phyloP scores from a whole-genome alignment of 1,140 invertebrate genomes.

The Listronotus oregonensis region DNA sequence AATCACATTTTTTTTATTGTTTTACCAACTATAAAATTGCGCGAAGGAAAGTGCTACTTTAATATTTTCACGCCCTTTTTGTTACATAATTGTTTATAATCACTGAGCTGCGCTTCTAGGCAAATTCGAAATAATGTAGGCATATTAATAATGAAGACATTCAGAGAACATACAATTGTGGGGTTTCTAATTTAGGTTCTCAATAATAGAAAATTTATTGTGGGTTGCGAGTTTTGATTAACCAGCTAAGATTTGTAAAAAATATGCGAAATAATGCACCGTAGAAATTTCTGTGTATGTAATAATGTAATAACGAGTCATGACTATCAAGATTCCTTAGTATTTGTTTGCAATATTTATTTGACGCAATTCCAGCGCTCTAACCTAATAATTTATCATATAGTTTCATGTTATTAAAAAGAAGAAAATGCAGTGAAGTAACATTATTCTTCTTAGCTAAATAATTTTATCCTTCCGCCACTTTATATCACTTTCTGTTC shows the following conservation, averaged over 20 bases:
- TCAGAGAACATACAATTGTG: not conserved
- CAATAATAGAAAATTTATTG: constrained; percentile 14
- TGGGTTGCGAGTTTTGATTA: constrained; percentile 8
- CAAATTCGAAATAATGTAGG: constrained; percentile 3
- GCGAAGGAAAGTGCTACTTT: no score
- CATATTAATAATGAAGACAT: constrained; percentile 12
- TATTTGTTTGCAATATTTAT: constrained; percentile 13
- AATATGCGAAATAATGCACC: not conserved
- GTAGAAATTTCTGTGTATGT: constrained; percentile 1
- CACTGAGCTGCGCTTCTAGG: no score
- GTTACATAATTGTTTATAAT: no score
- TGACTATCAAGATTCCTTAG: constrained; percentile 13
- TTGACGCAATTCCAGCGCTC: constrained; percentile 7
- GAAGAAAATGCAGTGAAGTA: constrained; percentile 18
- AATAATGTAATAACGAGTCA: constrained; percentile 12
- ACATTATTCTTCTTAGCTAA: constrained; percentile 21
- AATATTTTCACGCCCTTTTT: no score
- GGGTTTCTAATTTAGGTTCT: constrained; percentile 4
- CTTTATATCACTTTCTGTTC: constrained; percentile 31
- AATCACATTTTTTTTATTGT: no score
- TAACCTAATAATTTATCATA: constrained; percentile 18
- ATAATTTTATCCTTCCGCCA: constrained; percentile 24
- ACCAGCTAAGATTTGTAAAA: constrained; percentile 8
- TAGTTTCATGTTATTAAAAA: constrained; percentile 21
- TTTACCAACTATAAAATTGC: no score